Conservation (phyloP, 1,140 invertebrate genomes). For the Lerema accius region DNA sequence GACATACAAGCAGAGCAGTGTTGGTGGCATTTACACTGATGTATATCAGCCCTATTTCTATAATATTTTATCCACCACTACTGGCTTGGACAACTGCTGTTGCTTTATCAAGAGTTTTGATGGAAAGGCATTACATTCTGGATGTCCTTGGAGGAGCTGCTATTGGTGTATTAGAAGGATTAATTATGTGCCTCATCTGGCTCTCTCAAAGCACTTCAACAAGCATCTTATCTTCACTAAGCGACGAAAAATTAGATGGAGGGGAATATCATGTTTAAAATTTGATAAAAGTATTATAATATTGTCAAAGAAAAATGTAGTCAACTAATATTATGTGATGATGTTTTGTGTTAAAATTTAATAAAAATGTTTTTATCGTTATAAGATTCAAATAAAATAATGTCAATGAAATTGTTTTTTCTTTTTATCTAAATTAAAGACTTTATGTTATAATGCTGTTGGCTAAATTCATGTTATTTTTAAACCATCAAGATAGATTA, state of each 20-base stretch:
- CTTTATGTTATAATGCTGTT: too few relatives aligned
- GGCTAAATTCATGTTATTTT: too few relatives aligned
- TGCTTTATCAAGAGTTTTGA: slow-evolving; percentile 89
- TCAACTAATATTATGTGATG: slow-evolving; percentile 29
- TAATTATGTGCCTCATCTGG: slow-evolving; percentile 87
- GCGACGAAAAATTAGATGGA: slow-evolving; percentile 75
- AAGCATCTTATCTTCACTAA: slow-evolving; percentile 67
- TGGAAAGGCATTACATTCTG: slow-evolving; percentile 91
- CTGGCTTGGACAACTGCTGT: slow-evolving; percentile 90
- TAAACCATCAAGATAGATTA: too few relatives aligned
- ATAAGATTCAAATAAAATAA: slow-evolving; percentile 16
- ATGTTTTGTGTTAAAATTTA: slow-evolving; percentile 22
- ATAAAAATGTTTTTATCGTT: slow-evolving; percentile 11
- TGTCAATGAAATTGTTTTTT: background rate
- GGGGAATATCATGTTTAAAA: slow-evolving; percentile 74
- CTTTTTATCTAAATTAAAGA: too few relatives aligned
- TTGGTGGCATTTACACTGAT: slow-evolving; percentile 90
- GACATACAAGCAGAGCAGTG: slow-evolving; percentile 94
- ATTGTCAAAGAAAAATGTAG: slow-evolving; percentile 19
- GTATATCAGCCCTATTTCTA: slow-evolving; percentile 84
- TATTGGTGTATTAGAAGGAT: slow-evolving; percentile 90
- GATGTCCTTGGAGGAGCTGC: slow-evolving; percentile 91
- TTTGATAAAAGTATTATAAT: slow-evolving; percentile 3
- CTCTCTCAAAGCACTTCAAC: slow-evolving; percentile 78
- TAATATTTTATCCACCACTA: slow-evolving; percentile 85